Evolutionary conservation across 2,888 invertebrate genomes (phyloP).

Genomic region (Pammene aurita): DNA sequence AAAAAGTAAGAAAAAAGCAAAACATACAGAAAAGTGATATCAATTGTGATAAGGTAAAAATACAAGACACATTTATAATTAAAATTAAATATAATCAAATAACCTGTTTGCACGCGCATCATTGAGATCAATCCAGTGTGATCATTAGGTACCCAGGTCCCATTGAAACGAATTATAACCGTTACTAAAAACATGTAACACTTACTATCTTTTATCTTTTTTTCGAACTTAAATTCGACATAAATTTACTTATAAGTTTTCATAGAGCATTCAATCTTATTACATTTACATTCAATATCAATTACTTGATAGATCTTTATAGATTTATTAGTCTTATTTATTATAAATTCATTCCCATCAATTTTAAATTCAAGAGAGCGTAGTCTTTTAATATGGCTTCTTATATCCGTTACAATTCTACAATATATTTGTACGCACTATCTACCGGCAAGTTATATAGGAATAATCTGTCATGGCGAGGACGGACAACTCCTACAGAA

Average conservation of each 20-base stretch:
- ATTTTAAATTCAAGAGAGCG: constrained; percentile 19
- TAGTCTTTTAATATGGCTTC: constrained; percentile 27
- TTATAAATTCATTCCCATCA: constrained; percentile 25
- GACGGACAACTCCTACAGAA: constrained; percentile 26
- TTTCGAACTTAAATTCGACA: constrained; percentile 24
- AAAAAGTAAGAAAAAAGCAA: constrained; percentile 6
- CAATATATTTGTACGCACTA: constrained; percentile 10
- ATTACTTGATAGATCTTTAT: constrained; percentile 21
- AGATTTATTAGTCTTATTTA: constrained; percentile 17
- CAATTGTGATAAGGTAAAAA: constrained; percentile 10
- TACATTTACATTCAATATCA: constrained; percentile 17
- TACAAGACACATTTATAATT: constrained; percentile 6
- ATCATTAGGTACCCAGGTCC: constrained; percentile 22
- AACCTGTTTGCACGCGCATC: constrained; percentile 20
- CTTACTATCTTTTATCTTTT: constrained; percentile 16
- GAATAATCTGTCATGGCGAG: constrained; percentile 22
- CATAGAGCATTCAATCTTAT: constrained; percentile 9
- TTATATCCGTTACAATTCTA: constrained; percentile 7
- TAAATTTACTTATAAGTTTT: constrained; percentile 16
- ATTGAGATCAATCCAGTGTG: constrained; percentile 39
- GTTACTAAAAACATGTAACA: constrained; percentile 16
- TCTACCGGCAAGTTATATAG: constrained; percentile 10
- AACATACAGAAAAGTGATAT: constrained; percentile 10
- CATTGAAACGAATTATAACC: constrained; percentile 12
- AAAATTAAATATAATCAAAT: constrained; percentile 8